Conservation (phyloP, 2,888 invertebrate species). For the Diplazon laetatorius region DNA sequence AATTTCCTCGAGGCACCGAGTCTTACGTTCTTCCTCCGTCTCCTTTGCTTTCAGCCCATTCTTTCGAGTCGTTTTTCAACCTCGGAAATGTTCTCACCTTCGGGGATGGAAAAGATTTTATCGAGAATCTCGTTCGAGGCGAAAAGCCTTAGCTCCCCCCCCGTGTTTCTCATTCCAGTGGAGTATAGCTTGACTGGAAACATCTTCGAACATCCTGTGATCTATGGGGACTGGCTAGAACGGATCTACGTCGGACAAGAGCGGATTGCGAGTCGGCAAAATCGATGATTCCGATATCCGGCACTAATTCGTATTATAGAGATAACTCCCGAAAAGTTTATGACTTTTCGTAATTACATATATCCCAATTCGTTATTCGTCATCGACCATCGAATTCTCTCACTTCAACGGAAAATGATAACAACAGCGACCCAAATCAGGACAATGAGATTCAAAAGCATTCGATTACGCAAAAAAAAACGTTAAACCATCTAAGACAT, state of each 20-base stretch:
- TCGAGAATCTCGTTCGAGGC: constrained; percentile 56
- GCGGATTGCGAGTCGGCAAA: too few relatives aligned
- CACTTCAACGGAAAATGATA: too few relatives aligned
- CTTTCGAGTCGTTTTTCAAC: constrained; percentile 24
- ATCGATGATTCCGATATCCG: too few relatives aligned
- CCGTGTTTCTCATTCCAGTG: constrained; percentile 24
- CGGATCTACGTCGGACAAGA: too few relatives aligned
- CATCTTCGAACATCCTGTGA: constrained; percentile 53
- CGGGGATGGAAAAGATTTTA: constrained; percentile 48
- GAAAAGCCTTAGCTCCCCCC: constrained; percentile 31
- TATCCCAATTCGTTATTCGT: constrained; percentile 3
- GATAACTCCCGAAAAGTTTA: too few relatives aligned
- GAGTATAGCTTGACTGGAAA: constrained; percentile 15
- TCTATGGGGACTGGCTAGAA: constrained; percentile 15
- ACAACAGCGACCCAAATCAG: too few relatives aligned
- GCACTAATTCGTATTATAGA: too few relatives aligned
- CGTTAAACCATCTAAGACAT: too few relatives aligned
- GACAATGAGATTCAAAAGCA: too few relatives aligned
- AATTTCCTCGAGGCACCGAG: constrained; percentile 27
- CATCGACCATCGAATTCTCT: too few relatives aligned
- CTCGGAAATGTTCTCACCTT: constrained; percentile 39
- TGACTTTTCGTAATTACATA: too few relatives aligned
- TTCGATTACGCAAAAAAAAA: too few relatives aligned
- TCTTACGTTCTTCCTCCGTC: constrained; percentile 24
- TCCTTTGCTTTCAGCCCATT: not conserved